Base-by-base conservation (phyloP, 2,797 vertebrate species). In the Melanotaenia nigrans region DNA sequence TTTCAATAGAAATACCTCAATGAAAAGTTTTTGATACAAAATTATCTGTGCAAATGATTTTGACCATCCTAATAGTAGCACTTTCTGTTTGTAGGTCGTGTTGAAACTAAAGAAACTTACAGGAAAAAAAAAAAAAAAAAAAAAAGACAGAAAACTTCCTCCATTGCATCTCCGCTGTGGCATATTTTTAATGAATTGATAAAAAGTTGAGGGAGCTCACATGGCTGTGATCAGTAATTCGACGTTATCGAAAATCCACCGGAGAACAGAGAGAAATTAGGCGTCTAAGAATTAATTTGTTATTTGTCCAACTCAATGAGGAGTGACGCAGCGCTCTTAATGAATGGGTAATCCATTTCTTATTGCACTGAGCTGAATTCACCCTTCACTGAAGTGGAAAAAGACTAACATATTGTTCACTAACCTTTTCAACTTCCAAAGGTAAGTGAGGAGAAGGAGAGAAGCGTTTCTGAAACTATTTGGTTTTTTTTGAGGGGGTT, bases 271-370 rank as follows among this genome's bases (percentile, higher is more conserved):
- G 85, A 90, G 91, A 92, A 93, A 94, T 92, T 92, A 92, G 88
- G 83, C 79, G 16, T 82, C 85, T 87, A 82, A 87, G 91, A 92
- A 92, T 92, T 88, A 91, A 92, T 93, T 93, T 91, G 91, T 91
- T 93, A 90, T 93, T 93, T 92, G 92, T 92, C 91, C 92, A 90
- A 91, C 76, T 86, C 92, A 90, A 90, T 92, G 92, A 93, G 87
- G 92, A 93, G 90, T 92, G 92, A 93, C 93, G 81, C 87, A 89
- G 87, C 85, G 76, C 64, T 77, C 86, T 84, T 89, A 92, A 91
- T 92, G 92, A 92, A 89, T 75, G 82, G 85, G 85, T 91, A 90
- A 92, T 94, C 89, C 86, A 87, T 92, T 93, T 91, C 85, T 88
- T 85, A 88, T 85, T 89, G 89, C 90, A 65, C 78, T 42, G 85